Evolutionary conservation across 1,140 invertebrate genomes (phyloP).

Genomic region (Drosophila sp.): DNA sequence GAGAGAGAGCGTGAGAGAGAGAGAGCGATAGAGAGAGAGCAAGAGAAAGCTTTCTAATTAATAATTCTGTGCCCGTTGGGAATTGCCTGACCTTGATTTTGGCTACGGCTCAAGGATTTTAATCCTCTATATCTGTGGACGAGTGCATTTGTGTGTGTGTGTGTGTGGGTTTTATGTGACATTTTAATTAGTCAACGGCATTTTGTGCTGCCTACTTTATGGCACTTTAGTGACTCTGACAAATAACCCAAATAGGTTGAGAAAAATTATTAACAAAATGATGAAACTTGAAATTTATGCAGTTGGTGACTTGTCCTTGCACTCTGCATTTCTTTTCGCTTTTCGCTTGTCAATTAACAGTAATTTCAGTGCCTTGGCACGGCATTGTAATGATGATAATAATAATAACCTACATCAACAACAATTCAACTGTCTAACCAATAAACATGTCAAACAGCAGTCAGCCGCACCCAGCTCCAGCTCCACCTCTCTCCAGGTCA

Average conservation of each 20-base stretch:
- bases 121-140: conserved; percentile 6
- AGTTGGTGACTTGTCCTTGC: conserved; percentile 55
- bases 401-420: conserved; percentile 63
- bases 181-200: conserved; percentile 66
- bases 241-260: conserved; percentile 35
- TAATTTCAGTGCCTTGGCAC: conserved; percentile 71
- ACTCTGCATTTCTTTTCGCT: conserved; percentile 27
- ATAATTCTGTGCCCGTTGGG: conserved; percentile 57
- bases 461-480: conserved; percentile 29
- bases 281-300: conserved; percentile 29
- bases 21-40: not conserved
- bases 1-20: not conserved
- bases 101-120: conserved; percentile 35
- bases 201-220: conserved; percentile 30
- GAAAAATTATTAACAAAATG: conserved; percentile 32
- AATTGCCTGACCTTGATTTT: conserved; percentile 48
- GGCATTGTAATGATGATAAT: conserved; percentile 32
- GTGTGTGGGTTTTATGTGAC: conserved; percentile 22
- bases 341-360: conserved; percentile 69
- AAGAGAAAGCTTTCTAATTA: conserved; percentile 51
- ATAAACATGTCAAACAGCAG: conserved; percentile 28
- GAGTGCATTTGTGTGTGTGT: not conserved
- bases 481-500: not conserved
- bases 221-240: conserved; percentile 32
- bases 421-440: conserved; percentile 8